Evolutionary conservation across 1,140 invertebrate genomes (phyloP).

Genomic region (Polypedilum pembai): DNA sequence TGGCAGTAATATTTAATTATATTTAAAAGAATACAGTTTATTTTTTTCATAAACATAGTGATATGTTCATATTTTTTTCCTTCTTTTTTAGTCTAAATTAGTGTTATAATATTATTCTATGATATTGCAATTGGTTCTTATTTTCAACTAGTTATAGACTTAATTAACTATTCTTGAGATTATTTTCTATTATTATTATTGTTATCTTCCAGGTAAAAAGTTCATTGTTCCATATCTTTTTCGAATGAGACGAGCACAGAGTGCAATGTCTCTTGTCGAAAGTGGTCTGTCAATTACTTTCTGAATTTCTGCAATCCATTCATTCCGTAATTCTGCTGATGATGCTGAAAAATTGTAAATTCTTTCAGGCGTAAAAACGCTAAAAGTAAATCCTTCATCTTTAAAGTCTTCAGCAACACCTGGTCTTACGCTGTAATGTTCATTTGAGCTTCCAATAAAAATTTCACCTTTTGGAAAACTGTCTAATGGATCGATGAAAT

Average conservation of each 20-base stretch:
- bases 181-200: neutral
- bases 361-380: slow-evolving; percentile 74
- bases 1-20: too few species aligned
- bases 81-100: neutral
- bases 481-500: slow-evolving; percentile 76
- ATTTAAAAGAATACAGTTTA: too few species aligned
- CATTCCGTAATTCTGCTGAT: slow-evolving; percentile 63
- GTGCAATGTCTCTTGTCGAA: slow-evolving; percentile 73
- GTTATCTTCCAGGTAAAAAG: slow-evolving; percentile 60
- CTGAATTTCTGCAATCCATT: slow-evolving; percentile 72
- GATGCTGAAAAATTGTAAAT: slow-evolving; percentile 76
- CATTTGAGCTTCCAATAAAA: slow-evolving; percentile 69
- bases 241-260: slow-evolving; percentile 60
- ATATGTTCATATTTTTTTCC: too few species aligned
- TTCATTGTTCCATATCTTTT: slow-evolving; percentile 61
- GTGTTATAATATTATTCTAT: neutral
- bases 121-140: neutral
- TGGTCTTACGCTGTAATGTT: slow-evolving; percentile 61
- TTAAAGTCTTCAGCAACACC: slow-evolving; percentile 60
- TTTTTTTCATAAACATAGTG: too few species aligned
- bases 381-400: slow-evolving; percentile 73
- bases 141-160: neutral
- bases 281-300: slow-evolving; percentile 66
- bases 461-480: slow-evolving; percentile 87
- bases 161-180: neutral